Evolutionary conservation across 2,888 invertebrate species (phyloP), one percentile per base, ranked within the genome.

Genomic region (Hydriomena furcata): DNA sequence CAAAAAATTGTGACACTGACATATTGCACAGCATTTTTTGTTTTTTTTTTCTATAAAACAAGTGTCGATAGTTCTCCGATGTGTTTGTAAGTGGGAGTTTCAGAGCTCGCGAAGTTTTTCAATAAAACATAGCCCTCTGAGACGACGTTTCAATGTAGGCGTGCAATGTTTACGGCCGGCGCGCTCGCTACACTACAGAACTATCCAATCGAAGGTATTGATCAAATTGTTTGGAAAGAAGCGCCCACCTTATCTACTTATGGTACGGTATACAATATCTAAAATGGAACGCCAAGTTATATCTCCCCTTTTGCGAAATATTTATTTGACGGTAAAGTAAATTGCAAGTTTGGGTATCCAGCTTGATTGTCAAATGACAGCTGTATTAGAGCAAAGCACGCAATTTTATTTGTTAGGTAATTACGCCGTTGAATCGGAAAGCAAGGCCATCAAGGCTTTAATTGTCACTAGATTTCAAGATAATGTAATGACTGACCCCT

Each of bases 111-210:
- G 81, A 87, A 88, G 80, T 88, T 88, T 85, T 88, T 85, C 84
- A 87, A 87, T 87, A 89, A 85, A 88, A 83, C 80, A 82, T 76
- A 73, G 78, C 74, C 84, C 84, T 83, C 73, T 62, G 87, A 87
- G 87, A 84, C 85, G 81, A 81, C 82, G 81, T 81, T 84, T 86
- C 85, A 84, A 82, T 84, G 82, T 79, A 82, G 66, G 71, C 68
- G 76, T 63, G 73, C 76, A 61, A 79, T 84, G 83, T 86, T 86
- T 84, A 86, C 76, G 81, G 72, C 73, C 70, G 63, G 66, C 63
- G 73, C 64, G 69, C 31, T 64, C 67, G 59, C 64, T 71, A 68
- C 72, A 65, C 72, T 73, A 70, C 75, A 75, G 66, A 76, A 82
- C 79, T 82, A 83, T 79, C 77, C 74, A 77, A 81, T 81, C 70